phyloP scores from a whole-genome alignment of 2,797 vertebrate species.

The Gadopsis marmoratus region DNA sequence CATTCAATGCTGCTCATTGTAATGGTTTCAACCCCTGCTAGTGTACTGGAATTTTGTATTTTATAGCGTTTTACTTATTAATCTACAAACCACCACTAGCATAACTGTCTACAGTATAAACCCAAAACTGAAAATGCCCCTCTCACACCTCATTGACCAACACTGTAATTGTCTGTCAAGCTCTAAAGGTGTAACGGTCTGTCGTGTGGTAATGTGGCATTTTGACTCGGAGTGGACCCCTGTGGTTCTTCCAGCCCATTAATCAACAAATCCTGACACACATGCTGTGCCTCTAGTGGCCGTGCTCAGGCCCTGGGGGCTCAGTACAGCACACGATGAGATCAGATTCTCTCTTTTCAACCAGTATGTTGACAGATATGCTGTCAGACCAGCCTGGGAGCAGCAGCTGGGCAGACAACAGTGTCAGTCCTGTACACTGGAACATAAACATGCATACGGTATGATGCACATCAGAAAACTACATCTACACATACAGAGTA shows the following conservation, averaged over 20 bases:
- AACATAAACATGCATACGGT: background rate
- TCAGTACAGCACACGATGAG: slow-evolving; percentile 45
- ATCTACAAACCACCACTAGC: background rate
- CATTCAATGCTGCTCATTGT: slow-evolving; percentile 1
- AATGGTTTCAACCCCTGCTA: background rate
- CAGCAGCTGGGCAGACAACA: slow-evolving; percentile 20
- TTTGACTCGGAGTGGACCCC: slow-evolving; percentile 45
- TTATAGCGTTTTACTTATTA: background rate
- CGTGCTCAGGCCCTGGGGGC: slow-evolving; percentile 34
- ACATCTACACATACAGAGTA: background rate
- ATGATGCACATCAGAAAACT: background rate
- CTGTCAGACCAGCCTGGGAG: slow-evolving; percentile 41
- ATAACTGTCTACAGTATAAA: background rate
- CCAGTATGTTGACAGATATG: slow-evolving; percentile 59
- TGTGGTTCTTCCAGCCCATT: slow-evolving; percentile 56
- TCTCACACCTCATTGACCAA: slow-evolving; percentile 7
- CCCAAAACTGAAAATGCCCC: background rate
- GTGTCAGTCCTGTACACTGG: slow-evolving; percentile 11
- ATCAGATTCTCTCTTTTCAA: slow-evolving; percentile 52
- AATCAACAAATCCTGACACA: slow-evolving; percentile 55
- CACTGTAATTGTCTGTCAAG: background rate
- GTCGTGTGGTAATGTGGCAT: slow-evolving; percentile 50
- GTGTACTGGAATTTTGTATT: background rate
- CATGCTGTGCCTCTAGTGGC: slow-evolving; percentile 50
- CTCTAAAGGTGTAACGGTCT: background rate